Evolutionary conservation across 92 coral and sea anemone species (phyloP).

Genomic region (Chrysogorgia sp.): DNA sequence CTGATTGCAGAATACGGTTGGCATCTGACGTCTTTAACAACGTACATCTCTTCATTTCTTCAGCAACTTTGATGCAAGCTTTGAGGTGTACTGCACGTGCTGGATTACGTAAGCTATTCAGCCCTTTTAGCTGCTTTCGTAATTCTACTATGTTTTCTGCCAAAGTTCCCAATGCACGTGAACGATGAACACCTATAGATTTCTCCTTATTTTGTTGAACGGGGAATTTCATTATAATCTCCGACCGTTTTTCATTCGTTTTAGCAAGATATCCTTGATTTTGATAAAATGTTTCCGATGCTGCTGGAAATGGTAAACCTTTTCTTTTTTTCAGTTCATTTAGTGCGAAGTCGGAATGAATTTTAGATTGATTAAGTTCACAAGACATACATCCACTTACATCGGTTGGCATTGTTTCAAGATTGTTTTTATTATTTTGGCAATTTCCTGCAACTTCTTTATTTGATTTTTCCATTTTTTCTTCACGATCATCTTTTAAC

Average conservation of each 20-base stretch:
- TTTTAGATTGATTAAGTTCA: too few relatives aligned
- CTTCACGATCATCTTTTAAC: neutral
- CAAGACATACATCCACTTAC: too few relatives aligned
- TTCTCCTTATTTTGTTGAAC: too few relatives aligned
- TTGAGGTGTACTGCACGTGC: slow-evolving; percentile 11
- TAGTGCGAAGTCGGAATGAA: too few relatives aligned
- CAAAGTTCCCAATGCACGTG: too few relatives aligned
- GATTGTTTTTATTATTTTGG: neutral
- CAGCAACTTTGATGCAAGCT: slow-evolving; percentile 17
- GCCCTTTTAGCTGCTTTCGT: neutral
- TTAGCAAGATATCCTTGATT: too few relatives aligned
- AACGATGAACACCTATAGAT: too few relatives aligned
- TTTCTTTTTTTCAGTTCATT: too few relatives aligned
- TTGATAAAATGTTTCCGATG: too few relatives aligned
- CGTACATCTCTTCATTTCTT: slow-evolving; percentile 11
- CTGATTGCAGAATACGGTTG: slow-evolving; percentile 9
- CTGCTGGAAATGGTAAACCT: too few relatives aligned
- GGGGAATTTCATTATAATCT: too few relatives aligned
- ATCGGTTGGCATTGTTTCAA: neutral
- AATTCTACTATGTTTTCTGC: slow-evolving; percentile 1
- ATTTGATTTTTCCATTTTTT: neutral
- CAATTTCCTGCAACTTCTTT: neutral
- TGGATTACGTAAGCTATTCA: neutral
- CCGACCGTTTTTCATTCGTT: too few relatives aligned
- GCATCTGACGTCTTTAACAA: slow-evolving; percentile 22